These are phyloP conservation scores for Pedicia rivosa DNA, from an alignment of 2,888 invertebrate species.

Conservation along the genomic window DNA sequence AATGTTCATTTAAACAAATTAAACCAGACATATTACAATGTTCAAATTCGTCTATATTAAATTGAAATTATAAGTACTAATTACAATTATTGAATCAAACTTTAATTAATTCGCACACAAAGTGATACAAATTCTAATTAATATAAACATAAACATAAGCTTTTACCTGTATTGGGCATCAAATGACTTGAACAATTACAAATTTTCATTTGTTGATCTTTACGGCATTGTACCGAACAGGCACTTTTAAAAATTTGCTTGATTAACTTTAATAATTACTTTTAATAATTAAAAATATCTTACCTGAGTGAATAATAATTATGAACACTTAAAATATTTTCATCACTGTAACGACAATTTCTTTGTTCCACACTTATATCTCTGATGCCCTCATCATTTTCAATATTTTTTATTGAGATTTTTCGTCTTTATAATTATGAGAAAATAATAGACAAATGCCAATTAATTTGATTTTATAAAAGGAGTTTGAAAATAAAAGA, in stretches of 20 bases:
- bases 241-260: constrained; percentile 62
- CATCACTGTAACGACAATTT: constrained; percentile 52
- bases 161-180: constrained; percentile 41
- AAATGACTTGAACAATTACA: constrained; percentile 56
- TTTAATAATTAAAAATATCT: too few relatives aligned
- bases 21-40: constrained; percentile 49
- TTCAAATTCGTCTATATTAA: constrained; percentile 14
- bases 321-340: constrained; percentile 44
- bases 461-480: neutral
- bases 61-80: neutral
- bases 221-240: constrained; percentile 54
- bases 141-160: neutral
- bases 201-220: constrained; percentile 39
- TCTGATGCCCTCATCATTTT: constrained; percentile 47
- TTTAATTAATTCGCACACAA: too few relatives aligned
- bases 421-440: constrained; percentile 29
- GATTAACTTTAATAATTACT: too few relatives aligned
- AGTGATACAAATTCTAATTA: neutral
- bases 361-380: constrained; percentile 45
- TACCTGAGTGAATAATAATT: constrained; percentile 43
- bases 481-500: constrained; percentile 12
- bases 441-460: too few relatives aligned
- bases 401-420: constrained; percentile 42
- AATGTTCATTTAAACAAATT: constrained; percentile 42
- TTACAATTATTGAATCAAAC: neutral